Evolutionary conservation across 2,888 invertebrate genomes (phyloP).

Genomic region (Teinopalpus imperialis): DNA sequence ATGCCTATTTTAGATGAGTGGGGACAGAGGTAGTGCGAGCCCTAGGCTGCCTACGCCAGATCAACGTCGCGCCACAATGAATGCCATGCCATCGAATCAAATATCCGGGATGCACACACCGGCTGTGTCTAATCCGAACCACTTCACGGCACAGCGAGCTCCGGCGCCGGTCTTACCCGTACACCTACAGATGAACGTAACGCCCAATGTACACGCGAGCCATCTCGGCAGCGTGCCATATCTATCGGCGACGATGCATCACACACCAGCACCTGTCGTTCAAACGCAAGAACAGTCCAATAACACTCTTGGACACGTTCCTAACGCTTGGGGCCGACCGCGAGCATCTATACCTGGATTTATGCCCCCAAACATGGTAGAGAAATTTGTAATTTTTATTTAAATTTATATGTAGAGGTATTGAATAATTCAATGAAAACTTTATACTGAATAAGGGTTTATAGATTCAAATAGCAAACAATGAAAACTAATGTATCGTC

Average conservation of each 20-base stretch:
- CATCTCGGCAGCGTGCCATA: slow-evolving; percentile 69
- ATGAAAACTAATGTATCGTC: too few relatives aligned
- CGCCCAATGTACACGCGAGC: slow-evolving; percentile 32
- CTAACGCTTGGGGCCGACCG: slow-evolving; percentile 57
- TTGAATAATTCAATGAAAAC: too few relatives aligned
- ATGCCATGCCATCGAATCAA: slow-evolving; percentile 30
- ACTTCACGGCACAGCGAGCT: slow-evolving; percentile 40
- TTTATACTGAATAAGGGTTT: too few relatives aligned
- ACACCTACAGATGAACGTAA: slow-evolving; percentile 27
- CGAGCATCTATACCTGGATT: slow-evolving; percentile 58
- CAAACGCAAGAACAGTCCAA: slow-evolving; percentile 45
- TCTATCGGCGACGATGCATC: slow-evolving; percentile 52
- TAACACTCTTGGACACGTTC: slow-evolving; percentile 51
- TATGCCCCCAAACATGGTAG: slow-evolving; percentile 57
- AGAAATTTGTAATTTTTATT: slow-evolving; percentile 8
- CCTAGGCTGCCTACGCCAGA: slow-evolving; percentile 56
- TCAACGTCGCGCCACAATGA: slow-evolving; percentile 54
- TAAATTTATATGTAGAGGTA: too few relatives aligned
- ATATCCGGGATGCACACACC: slow-evolving; percentile 29
- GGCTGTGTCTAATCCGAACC: slow-evolving; percentile 41
- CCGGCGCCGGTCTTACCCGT: slow-evolving; percentile 24
- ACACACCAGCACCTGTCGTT: slow-evolving; percentile 38
- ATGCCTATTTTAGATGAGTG: slow-evolving; percentile 50
- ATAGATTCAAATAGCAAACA: too few relatives aligned
- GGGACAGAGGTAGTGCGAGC: slow-evolving; percentile 63